A percentile compares a stretch with the other conserved stretches of the same genome.
These are phyloP conservation scores for Ramphastos sulfuratus DNA, from an alignment of 2,113 vertebrate genomes.

Conservation along the genomic window DNA sequence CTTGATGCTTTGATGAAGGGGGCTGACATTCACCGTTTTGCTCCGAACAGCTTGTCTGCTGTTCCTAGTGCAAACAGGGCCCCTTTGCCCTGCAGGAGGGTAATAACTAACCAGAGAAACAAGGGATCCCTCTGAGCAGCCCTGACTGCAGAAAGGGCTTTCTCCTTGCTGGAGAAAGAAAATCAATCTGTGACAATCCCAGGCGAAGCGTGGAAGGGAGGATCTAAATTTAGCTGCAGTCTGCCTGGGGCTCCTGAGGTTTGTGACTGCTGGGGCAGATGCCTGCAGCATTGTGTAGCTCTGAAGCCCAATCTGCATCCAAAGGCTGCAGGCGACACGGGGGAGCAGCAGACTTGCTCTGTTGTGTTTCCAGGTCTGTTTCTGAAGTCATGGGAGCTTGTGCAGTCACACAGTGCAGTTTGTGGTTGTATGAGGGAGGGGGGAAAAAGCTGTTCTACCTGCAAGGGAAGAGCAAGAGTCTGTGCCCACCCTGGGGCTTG, in stretches of 20 bases:
- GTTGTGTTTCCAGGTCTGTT: background rate
- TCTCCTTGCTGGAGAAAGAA: background rate
- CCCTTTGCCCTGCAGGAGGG: conserved; percentile 3
- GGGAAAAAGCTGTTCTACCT: background rate
- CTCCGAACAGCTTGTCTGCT: background rate
- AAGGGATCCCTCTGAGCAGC: conserved; percentile 6
- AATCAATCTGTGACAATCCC: background rate
- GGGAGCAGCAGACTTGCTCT: background rate
- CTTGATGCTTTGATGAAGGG: background rate
- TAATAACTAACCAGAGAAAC: background rate
- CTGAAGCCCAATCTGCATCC: background rate
- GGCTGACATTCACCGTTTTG: background rate
- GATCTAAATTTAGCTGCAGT: conserved; percentile 9
- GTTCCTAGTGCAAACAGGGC: background rate
- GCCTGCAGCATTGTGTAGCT: background rate
- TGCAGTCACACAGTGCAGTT: background rate
- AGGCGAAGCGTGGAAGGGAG: background rate
- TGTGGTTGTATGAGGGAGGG: background rate
- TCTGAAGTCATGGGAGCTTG: background rate
- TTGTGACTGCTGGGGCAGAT: background rate
- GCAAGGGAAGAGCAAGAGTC: background rate
- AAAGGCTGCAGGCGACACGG: background rate
- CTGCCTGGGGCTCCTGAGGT: background rate
- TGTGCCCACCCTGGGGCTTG: background rate
- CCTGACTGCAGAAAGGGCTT: background rate